phyloP scores from a whole-genome alignment of 1,140 invertebrate species.

The Scaptomyza graminum region DNA sequence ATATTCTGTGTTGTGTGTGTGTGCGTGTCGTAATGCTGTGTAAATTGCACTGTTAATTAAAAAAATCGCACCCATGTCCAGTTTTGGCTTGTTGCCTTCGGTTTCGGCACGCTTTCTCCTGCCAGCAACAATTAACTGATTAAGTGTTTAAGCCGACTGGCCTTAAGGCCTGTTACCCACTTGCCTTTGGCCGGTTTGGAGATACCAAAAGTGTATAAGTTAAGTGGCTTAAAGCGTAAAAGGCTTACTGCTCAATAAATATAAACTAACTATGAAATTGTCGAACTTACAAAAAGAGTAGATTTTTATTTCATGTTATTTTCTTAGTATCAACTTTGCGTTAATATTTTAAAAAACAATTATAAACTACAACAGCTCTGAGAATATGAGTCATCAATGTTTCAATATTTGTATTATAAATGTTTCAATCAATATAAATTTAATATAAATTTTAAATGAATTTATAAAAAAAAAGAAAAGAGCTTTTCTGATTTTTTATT shows the following conservation, averaged over 20 bases:
- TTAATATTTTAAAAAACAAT: too few relatives aligned
- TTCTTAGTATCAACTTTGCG: too few relatives aligned
- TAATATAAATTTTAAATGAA: not conserved
- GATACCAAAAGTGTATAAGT: conserved; percentile 19
- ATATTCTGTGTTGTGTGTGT: not conserved
- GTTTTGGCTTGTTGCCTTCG: conserved; percentile 18
- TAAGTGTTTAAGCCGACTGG: conserved; percentile 72
- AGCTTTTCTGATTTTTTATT: too few relatives aligned
- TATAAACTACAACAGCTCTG: not conserved
- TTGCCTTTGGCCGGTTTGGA: not conserved
- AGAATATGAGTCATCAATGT: not conserved
- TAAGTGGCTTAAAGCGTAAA: conserved; percentile 1
- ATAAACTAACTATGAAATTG: not conserved
- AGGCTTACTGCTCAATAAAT: not conserved
- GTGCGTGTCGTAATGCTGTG: conserved; percentile 67
- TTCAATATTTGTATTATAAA: not conserved
- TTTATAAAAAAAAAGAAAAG: too few relatives aligned
- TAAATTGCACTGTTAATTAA: conserved; percentile 81
- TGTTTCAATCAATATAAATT: not conserved
- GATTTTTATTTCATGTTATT: not conserved
- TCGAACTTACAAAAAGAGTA: not conserved
- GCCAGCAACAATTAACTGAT: conserved; percentile 78
- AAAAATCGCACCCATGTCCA: conserved; percentile 58
- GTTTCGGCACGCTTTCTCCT: conserved; percentile 12
- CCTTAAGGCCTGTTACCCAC: conserved; percentile 51